phyloP scores from a whole-genome alignment of 2,113 vertebrate species.

The Salvelinus fontinalis region DNA sequence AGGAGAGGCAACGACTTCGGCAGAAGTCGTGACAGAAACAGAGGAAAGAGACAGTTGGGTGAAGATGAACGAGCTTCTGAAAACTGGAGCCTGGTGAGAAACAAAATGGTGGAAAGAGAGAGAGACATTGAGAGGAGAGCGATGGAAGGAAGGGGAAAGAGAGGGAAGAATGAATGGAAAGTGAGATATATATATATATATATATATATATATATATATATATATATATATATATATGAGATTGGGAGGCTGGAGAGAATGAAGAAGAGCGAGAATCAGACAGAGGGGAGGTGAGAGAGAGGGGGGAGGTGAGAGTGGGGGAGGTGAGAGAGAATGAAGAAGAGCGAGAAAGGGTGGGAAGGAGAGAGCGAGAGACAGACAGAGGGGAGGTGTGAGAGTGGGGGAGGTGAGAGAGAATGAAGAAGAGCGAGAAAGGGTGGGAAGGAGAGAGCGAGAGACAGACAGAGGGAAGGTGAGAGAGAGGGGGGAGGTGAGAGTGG shows the following conservation, averaged over 20 bases:
- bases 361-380: constrained; percentile 6
- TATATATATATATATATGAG: background rate
- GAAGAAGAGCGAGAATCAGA: constrained; percentile 74
- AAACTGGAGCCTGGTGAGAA: constrained; percentile 65
- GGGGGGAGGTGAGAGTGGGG: constrained; percentile 39
- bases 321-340: background rate
- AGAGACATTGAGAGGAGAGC: constrained; percentile 17
- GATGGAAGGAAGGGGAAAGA: constrained; percentile 38
- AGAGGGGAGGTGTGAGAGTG: too few species aligned
- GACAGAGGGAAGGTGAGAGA: constrained; percentile 40
- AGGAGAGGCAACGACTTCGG: too few species aligned
- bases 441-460: constrained; percentile 70
- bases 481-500: constrained; percentile 38
- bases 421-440: constrained; percentile 73
- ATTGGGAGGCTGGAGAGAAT: constrained; percentile 35
- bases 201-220: background rate
- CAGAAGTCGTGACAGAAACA: too few species aligned
- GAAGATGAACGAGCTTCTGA: constrained; percentile 58
- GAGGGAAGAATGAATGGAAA: constrained; percentile 33
- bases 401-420: background rate
- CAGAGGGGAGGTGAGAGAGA: constrained; percentile 40
- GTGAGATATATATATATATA: background rate
- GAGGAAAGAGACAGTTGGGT: constrained; percentile 61
- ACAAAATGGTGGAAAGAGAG: constrained; percentile 44
- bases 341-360: constrained; percentile 22